Base-by-base conservation (phyloP, 2,888 invertebrate species). In the Tryphoninae sp. region DNA sequence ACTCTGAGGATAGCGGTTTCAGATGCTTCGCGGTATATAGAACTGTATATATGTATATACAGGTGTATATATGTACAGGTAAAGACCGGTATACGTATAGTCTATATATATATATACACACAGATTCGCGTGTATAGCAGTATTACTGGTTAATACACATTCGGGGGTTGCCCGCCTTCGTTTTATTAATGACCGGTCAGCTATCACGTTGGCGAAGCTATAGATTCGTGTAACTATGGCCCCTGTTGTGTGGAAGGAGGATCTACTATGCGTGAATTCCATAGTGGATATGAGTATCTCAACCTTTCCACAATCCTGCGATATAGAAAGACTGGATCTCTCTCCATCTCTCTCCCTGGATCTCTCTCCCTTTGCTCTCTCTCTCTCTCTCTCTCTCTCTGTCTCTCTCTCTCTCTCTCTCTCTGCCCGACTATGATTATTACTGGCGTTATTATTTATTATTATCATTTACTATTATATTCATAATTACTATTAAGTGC, bases 131-230 rank as follows among this genome's bases (percentile, higher is more conserved):
- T 67, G 64, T 84, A 76, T 79, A 72, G 55, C 19, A 62, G 74
- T 68, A 65, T 51, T 74, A 75, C 80, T 53, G 77, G 68, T 72
- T 78, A 74, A 82, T 69, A 33, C 67, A 64, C 55, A 74, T 80
- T 80, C 73, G 68, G 74, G 78, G 77, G 82, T 78, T 78, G 89
- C 88, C 86, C 87, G 88, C 90, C 89, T 90, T 86, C 88, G 88
- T 89, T 91, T 91, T 91, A 91, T 91, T 91, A 91, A 91, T 91
- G 91, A 90, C 90, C 89, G 90, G 90, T 91, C 91, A 90, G 90
- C 89, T 87, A 89, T 77, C 73, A 62, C 73, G 72, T 64, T 77
- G 67, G 72, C 55, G 53, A 72, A 72, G 45, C 69, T 76, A 59
- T 53, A 65, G 49, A 19, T 64, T 3, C 49, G 58, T 49, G 65